Conservation (phyloP, 1,140 invertebrate genomes). For the Nephotettix cincticeps region DNA sequence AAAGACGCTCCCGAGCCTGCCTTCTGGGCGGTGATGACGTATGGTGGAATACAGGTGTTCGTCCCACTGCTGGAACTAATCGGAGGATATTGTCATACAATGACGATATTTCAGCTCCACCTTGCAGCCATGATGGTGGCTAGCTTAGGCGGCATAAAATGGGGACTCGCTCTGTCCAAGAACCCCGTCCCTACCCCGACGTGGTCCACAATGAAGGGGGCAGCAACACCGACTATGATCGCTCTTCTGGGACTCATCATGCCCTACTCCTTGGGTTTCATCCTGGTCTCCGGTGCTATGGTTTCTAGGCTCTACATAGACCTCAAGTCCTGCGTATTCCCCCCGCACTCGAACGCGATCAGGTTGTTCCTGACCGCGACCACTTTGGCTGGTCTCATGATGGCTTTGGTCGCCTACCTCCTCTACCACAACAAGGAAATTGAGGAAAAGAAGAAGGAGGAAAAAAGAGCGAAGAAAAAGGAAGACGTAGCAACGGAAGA, state of each 20-base stretch:
- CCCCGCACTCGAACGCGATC: background rate
- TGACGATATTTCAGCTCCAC: background rate
- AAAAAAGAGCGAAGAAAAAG: background rate
- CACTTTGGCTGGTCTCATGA: background rate
- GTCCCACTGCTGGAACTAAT: background rate
- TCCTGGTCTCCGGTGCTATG: background rate
- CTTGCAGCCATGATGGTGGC: background rate
- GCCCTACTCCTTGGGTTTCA: background rate
- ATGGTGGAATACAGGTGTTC: background rate
- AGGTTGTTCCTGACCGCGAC: background rate
- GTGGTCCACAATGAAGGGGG: background rate
- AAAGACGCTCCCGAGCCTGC: background rate
- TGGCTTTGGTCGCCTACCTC: background rate
- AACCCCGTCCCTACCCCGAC: background rate
- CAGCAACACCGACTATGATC: background rate
- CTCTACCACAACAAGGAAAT: conserved; percentile 4
- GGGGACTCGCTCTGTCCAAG: background rate
- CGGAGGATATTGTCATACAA: background rate
- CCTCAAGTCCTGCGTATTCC: background rate
- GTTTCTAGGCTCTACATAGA: background rate
- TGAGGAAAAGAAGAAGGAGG: background rate
- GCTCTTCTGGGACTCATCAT: background rate
- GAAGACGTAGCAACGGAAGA: background rate
- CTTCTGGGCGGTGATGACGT: background rate
- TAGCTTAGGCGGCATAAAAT: background rate